Evolutionary conservation across 1,140 invertebrate genomes (phyloP).

Genomic region (Pentalonia nigronervosa): DNA sequence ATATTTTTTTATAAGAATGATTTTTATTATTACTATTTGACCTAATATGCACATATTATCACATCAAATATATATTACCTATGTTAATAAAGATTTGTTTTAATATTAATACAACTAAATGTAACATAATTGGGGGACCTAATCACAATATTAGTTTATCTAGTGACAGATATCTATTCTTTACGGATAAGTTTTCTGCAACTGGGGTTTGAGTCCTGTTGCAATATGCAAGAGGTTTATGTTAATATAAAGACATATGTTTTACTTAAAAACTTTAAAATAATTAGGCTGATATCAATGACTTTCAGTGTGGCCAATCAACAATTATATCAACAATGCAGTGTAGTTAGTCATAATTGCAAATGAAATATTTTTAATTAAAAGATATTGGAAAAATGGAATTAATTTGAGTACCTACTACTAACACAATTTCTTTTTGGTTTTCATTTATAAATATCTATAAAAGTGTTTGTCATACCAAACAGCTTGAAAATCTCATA

Average conservation of each 20-base stretch:
- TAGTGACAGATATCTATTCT: neutral
- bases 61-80: conserved; percentile 43
- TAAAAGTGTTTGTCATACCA: no score
- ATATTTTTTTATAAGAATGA: conserved; percentile 30
- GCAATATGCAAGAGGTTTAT: neutral
- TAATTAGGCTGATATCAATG: no score
- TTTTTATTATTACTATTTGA: conserved; percentile 29
- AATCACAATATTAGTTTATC: neutral
- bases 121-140: no score
- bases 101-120: neutral
- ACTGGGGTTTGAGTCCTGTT: neutral
- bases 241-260: neutral
- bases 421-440: no score
- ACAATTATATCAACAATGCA: neutral
- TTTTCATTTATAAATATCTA: no score
- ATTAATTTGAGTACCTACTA: neutral
- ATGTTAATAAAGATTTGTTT: conserved; percentile 30
- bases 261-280: no score
- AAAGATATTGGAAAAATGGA: neutral
- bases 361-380: neutral
- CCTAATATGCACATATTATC: conserved; percentile 41
- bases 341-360: neutral
- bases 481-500: no score
- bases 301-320: neutral
- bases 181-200: neutral